A percentile compares a stretch with the other conserved stretches of the same genome.
Conservation (phyloP, 2,888 invertebrate genomes). For the Argynnis bischoffii region DNA sequence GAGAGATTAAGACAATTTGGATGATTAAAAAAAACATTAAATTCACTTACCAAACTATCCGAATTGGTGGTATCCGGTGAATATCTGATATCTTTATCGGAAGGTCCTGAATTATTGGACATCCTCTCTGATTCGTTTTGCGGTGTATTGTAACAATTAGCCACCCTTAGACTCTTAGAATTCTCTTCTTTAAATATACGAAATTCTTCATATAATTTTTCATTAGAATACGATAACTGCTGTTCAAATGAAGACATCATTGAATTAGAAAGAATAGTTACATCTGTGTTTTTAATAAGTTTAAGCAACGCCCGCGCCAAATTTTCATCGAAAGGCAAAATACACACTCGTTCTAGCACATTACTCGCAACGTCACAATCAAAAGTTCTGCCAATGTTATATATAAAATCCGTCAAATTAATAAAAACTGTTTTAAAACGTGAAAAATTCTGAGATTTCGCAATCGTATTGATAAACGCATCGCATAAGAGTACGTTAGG, state of each 20-base stretch:
- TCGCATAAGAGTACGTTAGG: slow-evolving; percentile 51
- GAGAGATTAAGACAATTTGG: too few species aligned
- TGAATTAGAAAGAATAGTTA: slow-evolving; percentile 49
- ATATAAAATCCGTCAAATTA: slow-evolving; percentile 57
- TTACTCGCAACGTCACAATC: slow-evolving; percentile 49
- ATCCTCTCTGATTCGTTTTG: slow-evolving; percentile 11
- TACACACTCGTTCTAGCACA: slow-evolving; percentile 63
- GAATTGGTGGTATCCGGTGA: slow-evolving; percentile 66
- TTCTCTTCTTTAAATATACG: slow-evolving; percentile 38
- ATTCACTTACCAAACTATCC: slow-evolving; percentile 58
- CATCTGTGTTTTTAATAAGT: slow-evolving; percentile 56
- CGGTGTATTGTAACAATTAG: slow-evolving; percentile 15
- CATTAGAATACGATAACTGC: slow-evolving; percentile 45
- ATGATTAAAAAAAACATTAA: background rate
- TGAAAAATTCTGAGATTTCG: slow-evolving; percentile 66
- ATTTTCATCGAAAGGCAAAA: slow-evolving; percentile 57
- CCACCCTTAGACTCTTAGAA: slow-evolving; percentile 18
- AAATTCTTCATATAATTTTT: slow-evolving; percentile 47
- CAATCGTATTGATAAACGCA: slow-evolving; percentile 56
- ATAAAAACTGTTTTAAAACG: slow-evolving; percentile 64
- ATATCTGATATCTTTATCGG: slow-evolving; percentile 35
- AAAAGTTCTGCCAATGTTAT: slow-evolving; percentile 47
- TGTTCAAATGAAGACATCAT: slow-evolving; percentile 56
- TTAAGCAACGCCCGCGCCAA: slow-evolving; percentile 52
- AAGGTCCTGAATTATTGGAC: slow-evolving; percentile 7